Evolutionary conservation across 2,113 vertebrate genomes (phyloP).

Genomic region (Pituophis catenifer): DNA sequence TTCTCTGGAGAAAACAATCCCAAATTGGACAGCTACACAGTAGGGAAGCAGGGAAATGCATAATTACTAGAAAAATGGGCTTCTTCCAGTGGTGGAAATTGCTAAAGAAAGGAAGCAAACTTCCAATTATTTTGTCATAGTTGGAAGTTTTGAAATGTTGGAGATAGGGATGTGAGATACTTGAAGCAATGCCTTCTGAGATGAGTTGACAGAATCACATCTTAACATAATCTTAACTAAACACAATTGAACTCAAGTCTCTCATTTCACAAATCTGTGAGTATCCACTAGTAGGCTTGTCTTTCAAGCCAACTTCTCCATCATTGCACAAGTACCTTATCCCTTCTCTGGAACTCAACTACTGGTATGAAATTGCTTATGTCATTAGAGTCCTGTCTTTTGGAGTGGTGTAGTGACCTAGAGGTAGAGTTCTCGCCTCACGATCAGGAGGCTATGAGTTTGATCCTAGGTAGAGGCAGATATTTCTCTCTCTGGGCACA

Average conservation of each 20-base stretch:
- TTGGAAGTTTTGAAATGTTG: background rate
- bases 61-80: background rate
- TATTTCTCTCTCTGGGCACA: too few relatives aligned
- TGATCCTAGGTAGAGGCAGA: too few relatives aligned
- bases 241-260: background rate
- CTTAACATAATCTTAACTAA: background rate
- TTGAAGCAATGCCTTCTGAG: background rate
- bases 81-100: background rate
- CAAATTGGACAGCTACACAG: background rate
- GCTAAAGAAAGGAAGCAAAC: background rate
- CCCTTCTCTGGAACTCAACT: background rate
- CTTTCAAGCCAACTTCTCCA: background rate
- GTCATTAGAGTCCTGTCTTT: background rate
- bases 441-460: too few relatives aligned
- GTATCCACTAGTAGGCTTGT: background rate
- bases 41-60: background rate
- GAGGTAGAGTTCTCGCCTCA: too few relatives aligned
- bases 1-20: background rate
- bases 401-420: background rate
- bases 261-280: background rate
- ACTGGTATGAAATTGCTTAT: background rate
- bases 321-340: background rate
- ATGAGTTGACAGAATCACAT: background rate
- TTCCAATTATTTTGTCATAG: background rate
- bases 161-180: background rate